These are phyloP conservation scores for Taphrorychus bicolor DNA, from an alignment of 2,888 invertebrate species.

Conservation along the genomic window DNA sequence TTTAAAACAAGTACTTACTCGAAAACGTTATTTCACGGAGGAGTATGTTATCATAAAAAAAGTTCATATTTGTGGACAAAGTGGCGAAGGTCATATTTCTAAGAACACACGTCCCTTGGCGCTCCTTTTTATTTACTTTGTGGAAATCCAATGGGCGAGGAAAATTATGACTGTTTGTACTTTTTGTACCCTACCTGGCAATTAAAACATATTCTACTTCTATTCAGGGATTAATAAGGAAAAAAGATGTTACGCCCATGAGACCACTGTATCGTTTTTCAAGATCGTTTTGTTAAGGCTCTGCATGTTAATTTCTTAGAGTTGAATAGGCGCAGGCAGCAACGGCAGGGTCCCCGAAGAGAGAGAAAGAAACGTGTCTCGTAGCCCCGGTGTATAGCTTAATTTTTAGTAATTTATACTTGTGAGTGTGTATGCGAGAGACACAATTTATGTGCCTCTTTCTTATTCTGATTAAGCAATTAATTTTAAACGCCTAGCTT, in stretches of 20 bases:
- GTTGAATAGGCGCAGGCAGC: conserved; percentile 31
- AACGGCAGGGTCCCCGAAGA: conserved; percentile 6
- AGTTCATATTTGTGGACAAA: too few species aligned
- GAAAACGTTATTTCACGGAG: too few species aligned
- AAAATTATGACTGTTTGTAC: too few species aligned
- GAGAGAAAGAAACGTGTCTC: conserved; percentile 35
- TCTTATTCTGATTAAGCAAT: conserved; percentile 43
- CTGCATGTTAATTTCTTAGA: conserved; percentile 39
- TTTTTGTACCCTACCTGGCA: too few species aligned
- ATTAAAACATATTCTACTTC: too few species aligned
- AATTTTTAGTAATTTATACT: conserved; percentile 43
- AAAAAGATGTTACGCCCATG: background rate
- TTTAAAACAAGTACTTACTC: too few species aligned
- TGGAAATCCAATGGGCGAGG: too few species aligned
- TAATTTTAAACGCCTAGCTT: conserved; percentile 35
- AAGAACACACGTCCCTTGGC: too few species aligned
- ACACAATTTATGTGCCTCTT: conserved; percentile 41
- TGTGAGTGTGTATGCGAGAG: conserved; percentile 33
- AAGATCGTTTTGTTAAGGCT: conserved; percentile 38
- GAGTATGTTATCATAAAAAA: too few species aligned
- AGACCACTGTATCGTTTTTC: conserved; percentile 3
- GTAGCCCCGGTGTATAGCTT: conserved; percentile 37
- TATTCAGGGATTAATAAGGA: too few species aligned
- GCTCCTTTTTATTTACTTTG: too few species aligned
- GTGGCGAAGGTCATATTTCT: too few species aligned